Evolutionary conservation across 2,113 vertebrate species (phyloP), one percentile per base, ranked within the genome.

Genomic region (Callorhinus ursinus): DNA sequence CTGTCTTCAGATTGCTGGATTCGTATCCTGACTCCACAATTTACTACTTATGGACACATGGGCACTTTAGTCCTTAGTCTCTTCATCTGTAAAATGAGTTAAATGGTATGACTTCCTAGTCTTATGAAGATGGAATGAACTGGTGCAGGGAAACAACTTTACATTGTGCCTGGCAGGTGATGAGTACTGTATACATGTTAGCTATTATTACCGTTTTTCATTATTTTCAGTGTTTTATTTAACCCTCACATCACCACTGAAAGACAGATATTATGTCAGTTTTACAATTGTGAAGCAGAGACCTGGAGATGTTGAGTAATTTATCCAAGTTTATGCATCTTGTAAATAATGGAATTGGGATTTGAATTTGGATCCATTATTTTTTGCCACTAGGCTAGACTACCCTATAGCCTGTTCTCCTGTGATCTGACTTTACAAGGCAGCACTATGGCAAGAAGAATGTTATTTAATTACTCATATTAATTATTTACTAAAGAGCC

Each of bases 101-200:
- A 67, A 14, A 7, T n/a, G 26, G 16, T 82, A 4, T 24, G 12
- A 39, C 46, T n/a, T 96, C 4, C 26, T 46, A 24, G 46, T 57
- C 67, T 95, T 77, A 3, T 0, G 42, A 74, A 1, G 61, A 26
- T 59, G 74, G 59, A 36, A n/a, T 28, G 22, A 33, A 31, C 26
- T 4, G 59, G 39, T 26, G 1, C 31, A 57, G 3, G 67, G 12
- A 82, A 67, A 55, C 7, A 5, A 21, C 24, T 71, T 59, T 22
- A 21, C 7, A 4, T 12, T 7, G 18, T 28, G 13, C 28, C 13
- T 7, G 26, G 19, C 5, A 13, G 8, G 0, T 46, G 36, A 16
- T 24, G 1, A 53, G 10, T 12, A 15, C 42, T 26, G 55, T 19
- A 15, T 65, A 36, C 5, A 0, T 33, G 12, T 51, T 14, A 42